Base-by-base conservation (phyloP, 2,113 vertebrate genomes). In the Cettia cetti region DNA sequence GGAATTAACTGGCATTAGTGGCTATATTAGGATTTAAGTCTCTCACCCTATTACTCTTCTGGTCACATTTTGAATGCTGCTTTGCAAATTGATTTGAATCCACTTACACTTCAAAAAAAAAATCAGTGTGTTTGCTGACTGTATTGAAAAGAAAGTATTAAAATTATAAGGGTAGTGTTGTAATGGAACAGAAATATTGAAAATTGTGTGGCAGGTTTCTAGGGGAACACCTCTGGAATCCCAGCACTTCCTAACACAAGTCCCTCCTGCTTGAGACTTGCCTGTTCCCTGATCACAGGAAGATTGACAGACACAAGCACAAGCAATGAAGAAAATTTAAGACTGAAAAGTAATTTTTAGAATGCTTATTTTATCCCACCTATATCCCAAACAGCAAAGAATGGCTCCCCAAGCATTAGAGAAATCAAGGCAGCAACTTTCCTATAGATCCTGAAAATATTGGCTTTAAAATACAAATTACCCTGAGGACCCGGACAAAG, bases 11-110 rank as follows among this genome's bases (percentile, higher is more conserved):
- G 15, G 96, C 97, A 98, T 98, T 98, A 98, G 94, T 44, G 42
- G 97, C 97, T 98, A 98, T 98, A 97, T 96, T 97, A 50, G 98
- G 98, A 98, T 98, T 97, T 98, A 98, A 98, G 94, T 97, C 98
- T 95, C 92, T 97, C 97, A 94, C 97, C 95, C 95, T 95, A 92
- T 97, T 97, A 96, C 94, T 97, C 92, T 96, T 82, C 94, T 94
- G 94, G 95, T 96, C 89, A 83, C 86, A 95, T 80, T 94, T 83
- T 91, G 94, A 96, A 95, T 1, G 1, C 90, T 60, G 88, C 91
- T 96, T 89, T 93, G 88, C 92, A 95, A 95, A 95, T 93, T 96
- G 91, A 86, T 69, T 86, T 63, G 86, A 94, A 92, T 86, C 63
- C 56, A 95, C 44, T 35, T 16, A 86, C 71, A 69, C 61, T 92